These are phyloP conservation scores for Perca flavescens DNA, from an alignment of 2,113 vertebrate genomes.

Conservation along the genomic window DNA sequence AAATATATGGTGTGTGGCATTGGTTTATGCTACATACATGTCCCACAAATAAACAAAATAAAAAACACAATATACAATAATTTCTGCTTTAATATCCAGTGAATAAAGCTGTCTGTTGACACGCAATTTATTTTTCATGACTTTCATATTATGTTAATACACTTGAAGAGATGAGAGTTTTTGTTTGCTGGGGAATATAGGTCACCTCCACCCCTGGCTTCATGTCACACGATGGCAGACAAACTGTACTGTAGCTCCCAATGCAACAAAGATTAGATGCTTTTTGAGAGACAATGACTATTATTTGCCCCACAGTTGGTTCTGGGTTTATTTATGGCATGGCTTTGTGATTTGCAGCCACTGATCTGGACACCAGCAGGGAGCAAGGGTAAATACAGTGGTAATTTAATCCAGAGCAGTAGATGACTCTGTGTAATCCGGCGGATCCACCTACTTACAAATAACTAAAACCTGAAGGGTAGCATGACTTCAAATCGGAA, in stretches of 20 bases:
- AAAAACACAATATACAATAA: slow-evolving; percentile 17
- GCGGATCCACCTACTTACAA: slow-evolving; percentile 45
- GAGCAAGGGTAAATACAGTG: slow-evolving; percentile 24
- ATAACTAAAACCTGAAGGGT: slow-evolving; percentile 40
- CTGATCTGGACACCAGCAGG: slow-evolving; percentile 47
- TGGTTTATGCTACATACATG: too few species aligned
- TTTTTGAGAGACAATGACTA: slow-evolving; percentile 42
- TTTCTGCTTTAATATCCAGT: slow-evolving; percentile 44
- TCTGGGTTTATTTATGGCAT: slow-evolving; percentile 60
- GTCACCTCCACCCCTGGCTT: slow-evolving; percentile 56
- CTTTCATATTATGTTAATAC: slow-evolving; percentile 29
- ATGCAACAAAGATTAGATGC: slow-evolving; percentile 63
- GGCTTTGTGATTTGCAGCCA: slow-evolving; percentile 50
- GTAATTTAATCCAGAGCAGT: slow-evolving; percentile 59
- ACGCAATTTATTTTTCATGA: slow-evolving; percentile 43
- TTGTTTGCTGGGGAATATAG: slow-evolving; percentile 65
- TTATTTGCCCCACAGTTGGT: slow-evolving; percentile 45
- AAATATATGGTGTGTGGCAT: too few species aligned
- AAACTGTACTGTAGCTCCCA: slow-evolving; percentile 40
- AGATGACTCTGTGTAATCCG: slow-evolving; percentile 59
- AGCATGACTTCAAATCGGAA: slow-evolving; percentile 23
- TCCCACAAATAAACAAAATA: too few species aligned
- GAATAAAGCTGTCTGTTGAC: slow-evolving; percentile 1
- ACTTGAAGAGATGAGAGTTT: slow-evolving; percentile 46
- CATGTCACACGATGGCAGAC: slow-evolving; percentile 52